Evolutionary conservation across 2,113 vertebrate genomes (phyloP).

Genomic region (Apistogramma diplotaenia): DNA sequence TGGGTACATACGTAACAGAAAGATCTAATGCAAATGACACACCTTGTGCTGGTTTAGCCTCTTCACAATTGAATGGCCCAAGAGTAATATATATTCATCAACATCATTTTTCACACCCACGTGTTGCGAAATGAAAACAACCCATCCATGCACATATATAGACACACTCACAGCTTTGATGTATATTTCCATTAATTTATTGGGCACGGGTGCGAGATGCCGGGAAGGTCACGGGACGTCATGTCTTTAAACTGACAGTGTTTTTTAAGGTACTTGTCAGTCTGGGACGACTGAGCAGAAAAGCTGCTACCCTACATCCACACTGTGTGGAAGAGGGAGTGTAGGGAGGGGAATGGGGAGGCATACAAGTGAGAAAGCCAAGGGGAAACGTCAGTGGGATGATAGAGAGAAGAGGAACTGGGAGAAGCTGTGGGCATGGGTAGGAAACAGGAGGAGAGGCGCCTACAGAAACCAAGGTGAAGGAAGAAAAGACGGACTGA

Average conservation of each 20-base stretch:
- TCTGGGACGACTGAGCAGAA: conserved; percentile 66
- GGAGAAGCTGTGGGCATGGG: background rate
- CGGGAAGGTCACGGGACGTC: conserved; percentile 55
- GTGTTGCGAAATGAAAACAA: background rate
- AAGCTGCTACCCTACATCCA: conserved; percentile 51
- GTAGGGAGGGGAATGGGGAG: background rate
- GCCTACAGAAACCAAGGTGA: background rate
- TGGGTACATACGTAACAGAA: background rate
- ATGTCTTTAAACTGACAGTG: conserved; percentile 72
- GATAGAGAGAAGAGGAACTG: background rate
- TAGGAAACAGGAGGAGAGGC: background rate
- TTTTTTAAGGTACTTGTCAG: conserved; percentile 73
- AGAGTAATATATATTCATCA: background rate
- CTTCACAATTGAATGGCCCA: background rate
- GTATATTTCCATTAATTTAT: conserved; percentile 71
- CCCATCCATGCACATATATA: background rate
- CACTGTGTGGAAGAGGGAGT: conserved; percentile 19
- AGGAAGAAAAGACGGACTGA: background rate
- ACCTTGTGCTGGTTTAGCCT: background rate
- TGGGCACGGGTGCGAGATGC: conserved; percentile 39
- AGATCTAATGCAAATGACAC: background rate
- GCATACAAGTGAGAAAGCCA: background rate
- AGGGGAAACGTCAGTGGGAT: background rate
- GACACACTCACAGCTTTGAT: conserved; percentile 27
- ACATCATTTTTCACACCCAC: background rate